phyloP scores from a whole-genome alignment of 2,797 vertebrate genomes.

The Gymnoscopelus microlampas region DNA sequence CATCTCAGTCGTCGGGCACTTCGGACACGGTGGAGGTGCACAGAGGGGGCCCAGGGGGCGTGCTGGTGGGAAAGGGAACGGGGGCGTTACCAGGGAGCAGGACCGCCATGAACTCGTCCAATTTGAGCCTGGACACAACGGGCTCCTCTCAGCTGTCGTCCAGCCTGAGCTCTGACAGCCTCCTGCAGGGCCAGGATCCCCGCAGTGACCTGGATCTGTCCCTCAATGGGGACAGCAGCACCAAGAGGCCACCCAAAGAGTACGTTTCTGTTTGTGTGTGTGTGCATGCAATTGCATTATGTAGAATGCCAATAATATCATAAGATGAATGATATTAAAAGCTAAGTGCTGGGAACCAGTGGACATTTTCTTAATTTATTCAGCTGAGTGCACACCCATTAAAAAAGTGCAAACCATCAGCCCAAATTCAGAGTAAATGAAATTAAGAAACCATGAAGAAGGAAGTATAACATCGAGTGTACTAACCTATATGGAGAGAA shows the following conservation, averaged over 20 bases:
- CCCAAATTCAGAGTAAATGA: no score
- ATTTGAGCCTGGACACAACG: slow-evolving; percentile 90
- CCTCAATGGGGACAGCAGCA: slow-evolving; percentile 48
- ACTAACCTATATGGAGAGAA: no score
- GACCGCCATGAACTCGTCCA: slow-evolving; percentile 83
- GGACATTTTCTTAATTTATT: no score
- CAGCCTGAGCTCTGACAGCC: slow-evolving; percentile 90
- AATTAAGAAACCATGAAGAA: no score
- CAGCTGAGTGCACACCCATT: no score
- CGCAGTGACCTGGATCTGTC: slow-evolving; percentile 78
- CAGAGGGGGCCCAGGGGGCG: slow-evolving; percentile 51
- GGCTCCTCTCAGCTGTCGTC: slow-evolving; percentile 93
- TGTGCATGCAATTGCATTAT: background rate
- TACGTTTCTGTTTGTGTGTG: slow-evolving; percentile 71
- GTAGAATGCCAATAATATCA: background rate
- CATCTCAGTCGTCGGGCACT: slow-evolving; percentile 88
- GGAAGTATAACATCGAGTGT: no score
- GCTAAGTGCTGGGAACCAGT: no score
- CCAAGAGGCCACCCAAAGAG: slow-evolving; percentile 80
- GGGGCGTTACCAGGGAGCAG: slow-evolving; percentile 58
- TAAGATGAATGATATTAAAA: no score
- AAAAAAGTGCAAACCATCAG: no score
- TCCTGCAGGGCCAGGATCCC: slow-evolving; percentile 77
- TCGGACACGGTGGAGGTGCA: slow-evolving; percentile 82
- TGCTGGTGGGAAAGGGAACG: slow-evolving; percentile 10